These are phyloP conservation scores for Dicranocentrus wangi DNA, from an alignment of 2,888 invertebrate genomes.

Conservation along the genomic window DNA sequence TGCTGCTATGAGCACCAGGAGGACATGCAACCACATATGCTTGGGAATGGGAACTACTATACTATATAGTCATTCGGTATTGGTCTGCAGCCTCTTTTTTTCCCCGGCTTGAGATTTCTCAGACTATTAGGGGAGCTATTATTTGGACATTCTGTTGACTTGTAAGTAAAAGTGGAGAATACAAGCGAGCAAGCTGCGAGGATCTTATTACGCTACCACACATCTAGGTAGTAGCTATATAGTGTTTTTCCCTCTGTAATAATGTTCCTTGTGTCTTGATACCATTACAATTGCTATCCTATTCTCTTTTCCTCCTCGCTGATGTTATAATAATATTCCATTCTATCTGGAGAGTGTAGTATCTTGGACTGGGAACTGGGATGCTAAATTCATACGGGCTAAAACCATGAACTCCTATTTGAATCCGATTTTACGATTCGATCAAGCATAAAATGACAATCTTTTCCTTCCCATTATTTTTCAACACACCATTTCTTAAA, in stretches of 20 bases:
- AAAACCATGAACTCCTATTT: conserved; percentile 69
- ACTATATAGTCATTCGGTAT: conserved; percentile 53
- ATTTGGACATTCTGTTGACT: conserved; percentile 62
- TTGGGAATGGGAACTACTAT: too few relatives aligned
- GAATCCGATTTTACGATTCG: conserved; percentile 73
- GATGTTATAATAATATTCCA: conserved; percentile 13
- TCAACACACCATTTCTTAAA: conserved; percentile 72
- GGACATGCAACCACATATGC: conserved; percentile 29
- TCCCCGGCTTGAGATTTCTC: conserved; percentile 55
- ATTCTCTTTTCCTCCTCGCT: conserved; percentile 21
- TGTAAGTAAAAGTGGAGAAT: conserved; percentile 44
- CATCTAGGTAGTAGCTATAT: conserved; percentile 13
- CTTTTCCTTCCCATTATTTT: conserved; percentile 73
- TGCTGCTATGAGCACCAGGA: too few relatives aligned
- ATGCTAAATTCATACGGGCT: conserved; percentile 33
- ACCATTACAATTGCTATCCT: conserved; percentile 45
- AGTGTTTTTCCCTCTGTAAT: conserved; percentile 31
- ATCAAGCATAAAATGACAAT: conserved; percentile 73
- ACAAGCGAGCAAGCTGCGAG: conserved; percentile 31
- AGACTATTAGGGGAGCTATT: conserved; percentile 62
- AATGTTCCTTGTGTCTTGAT: conserved; percentile 24
- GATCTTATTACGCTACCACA: conserved; percentile 31
- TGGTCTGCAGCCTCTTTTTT: conserved; percentile 52
- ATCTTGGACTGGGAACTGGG: too few relatives aligned
- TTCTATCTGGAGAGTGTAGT: too few relatives aligned